Evolutionary conservation across 2,888 invertebrate genomes (phyloP).

Genomic region (Plutella xylostella): DNA sequence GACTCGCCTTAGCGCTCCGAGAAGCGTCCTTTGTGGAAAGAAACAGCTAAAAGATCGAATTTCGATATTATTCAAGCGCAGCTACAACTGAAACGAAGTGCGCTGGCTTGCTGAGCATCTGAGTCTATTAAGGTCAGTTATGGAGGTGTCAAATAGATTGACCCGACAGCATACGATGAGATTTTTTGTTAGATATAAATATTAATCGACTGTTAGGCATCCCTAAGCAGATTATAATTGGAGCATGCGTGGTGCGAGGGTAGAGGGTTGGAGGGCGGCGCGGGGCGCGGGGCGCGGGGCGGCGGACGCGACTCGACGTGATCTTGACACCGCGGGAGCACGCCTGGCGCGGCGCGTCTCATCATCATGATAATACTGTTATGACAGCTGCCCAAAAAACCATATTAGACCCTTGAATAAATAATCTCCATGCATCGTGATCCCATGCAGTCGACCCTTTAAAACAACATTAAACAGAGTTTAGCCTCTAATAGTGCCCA

Average conservation of each 20-base stretch:
- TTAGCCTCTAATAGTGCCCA: too few species aligned
- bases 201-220: constrained; percentile 60
- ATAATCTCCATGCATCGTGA: neutral
- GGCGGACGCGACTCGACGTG: constrained; percentile 47
- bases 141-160: neutral
- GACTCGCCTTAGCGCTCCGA: constrained; percentile 23
- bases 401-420: neutral
- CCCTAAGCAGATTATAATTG: constrained; percentile 69
- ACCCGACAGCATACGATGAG: neutral
- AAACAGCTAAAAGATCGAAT: constrained; percentile 6
- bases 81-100: neutral
- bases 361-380: constrained; percentile 4
- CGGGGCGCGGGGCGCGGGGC: constrained; percentile 41
- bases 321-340: constrained; percentile 65
- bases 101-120: too few species aligned
- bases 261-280: constrained; percentile 34
- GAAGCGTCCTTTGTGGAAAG: neutral
- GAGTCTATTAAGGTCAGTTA: neutral
- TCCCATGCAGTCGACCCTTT: neutral
- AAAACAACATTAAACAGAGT: too few species aligned
- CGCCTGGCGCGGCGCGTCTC: constrained; percentile 1
- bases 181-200: constrained; percentile 15
- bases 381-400: neutral
- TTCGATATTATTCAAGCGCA: constrained; percentile 7
- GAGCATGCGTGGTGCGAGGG: constrained; percentile 67